Conservation (phyloP, 2,888 invertebrate genomes). For the Thymelicus acteon region DNA sequence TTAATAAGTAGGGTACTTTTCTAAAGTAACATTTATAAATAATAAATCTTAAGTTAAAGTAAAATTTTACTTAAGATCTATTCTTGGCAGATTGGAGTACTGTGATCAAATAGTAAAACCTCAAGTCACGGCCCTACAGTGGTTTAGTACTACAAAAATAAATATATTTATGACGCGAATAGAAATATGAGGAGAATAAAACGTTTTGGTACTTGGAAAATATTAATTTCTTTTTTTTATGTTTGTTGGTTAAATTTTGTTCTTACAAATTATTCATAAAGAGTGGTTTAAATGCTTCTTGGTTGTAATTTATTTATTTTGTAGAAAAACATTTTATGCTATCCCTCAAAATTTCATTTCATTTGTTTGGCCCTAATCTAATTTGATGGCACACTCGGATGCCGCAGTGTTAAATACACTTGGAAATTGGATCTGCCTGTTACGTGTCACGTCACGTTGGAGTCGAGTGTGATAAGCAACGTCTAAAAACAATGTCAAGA, state of each 20-base stretch:
- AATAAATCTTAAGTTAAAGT: too few relatives aligned
- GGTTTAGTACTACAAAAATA: slow-evolving; percentile 42
- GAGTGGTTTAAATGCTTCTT: too few relatives aligned
- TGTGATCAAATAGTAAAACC: slow-evolving; percentile 46
- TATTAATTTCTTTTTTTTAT: too few relatives aligned
- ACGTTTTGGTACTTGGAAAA: slow-evolving; percentile 22
- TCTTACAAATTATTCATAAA: too few relatives aligned
- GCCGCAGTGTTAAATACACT: neutral
- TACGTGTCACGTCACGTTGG: neutral
- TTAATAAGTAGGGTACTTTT: neutral
- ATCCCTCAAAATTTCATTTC: too few relatives aligned
- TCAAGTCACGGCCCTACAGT: slow-evolving; percentile 49
- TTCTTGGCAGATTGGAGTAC: neutral
- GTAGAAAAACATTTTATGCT: too few relatives aligned
- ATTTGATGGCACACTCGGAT: neutral
- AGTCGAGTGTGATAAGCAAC: neutral
- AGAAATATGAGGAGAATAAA: slow-evolving; percentile 17
- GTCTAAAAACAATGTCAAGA: neutral
- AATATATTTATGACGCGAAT: slow-evolving; percentile 33
- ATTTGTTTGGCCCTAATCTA: too few relatives aligned
- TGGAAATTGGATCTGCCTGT: neutral
- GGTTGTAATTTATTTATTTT: too few relatives aligned
- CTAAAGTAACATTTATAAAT: neutral
- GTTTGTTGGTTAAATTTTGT: too few relatives aligned
- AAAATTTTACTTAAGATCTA: neutral